Base-by-base conservation (phyloP, 2,797 vertebrate species). In the Gymnoscopelus braueri region DNA sequence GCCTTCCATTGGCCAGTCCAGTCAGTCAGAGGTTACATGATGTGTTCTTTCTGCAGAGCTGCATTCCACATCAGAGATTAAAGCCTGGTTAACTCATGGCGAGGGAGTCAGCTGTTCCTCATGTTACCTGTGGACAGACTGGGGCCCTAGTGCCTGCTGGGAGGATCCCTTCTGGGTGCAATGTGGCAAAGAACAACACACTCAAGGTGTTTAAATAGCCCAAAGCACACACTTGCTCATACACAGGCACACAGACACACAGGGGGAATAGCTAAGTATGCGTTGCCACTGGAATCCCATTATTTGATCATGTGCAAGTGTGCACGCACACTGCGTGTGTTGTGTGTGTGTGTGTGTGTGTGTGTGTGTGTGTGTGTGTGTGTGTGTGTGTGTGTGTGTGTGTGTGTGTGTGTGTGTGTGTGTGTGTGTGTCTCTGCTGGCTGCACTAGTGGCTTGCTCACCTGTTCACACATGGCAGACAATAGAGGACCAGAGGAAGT, bases 401-500 rank as follows among this genome's bases (percentile, higher is more conserved):
- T 67, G 57, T 72, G 47, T 66, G 65, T 70, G 58, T 75, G 59
- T 65, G 35, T 75, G 47, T 65, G 56, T 61, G 53, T 57, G 49
- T 60, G 9, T 59, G 47, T 49, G 65, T 76, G 29, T 65, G 62
- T 80, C 79, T 62, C 15, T 59, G 58, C 47, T 65, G 73, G 75
- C 79, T 56, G 63, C 70, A 72, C 72, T 23, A 58, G 65, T 70
- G 80, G 82, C 80, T 82, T 75, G 85, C 82, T 92, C 91, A 93
- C 91, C 90, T 92, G 89, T 92, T 88, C 91, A 90, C 84, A 88
- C 82, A 87, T 52, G 64, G 77, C 32, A 74, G 77, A 84, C 82
- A 88, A 83, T 87, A 70, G 74, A 56, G 72, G 65, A 72, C 24
- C 62, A 63, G 52, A 64, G 73, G 79, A 84, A 85, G 67, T 65